These are phyloP conservation scores for Myopa testacea DNA, from an alignment of 2,888 invertebrate species.

Conservation along the genomic window DNA sequence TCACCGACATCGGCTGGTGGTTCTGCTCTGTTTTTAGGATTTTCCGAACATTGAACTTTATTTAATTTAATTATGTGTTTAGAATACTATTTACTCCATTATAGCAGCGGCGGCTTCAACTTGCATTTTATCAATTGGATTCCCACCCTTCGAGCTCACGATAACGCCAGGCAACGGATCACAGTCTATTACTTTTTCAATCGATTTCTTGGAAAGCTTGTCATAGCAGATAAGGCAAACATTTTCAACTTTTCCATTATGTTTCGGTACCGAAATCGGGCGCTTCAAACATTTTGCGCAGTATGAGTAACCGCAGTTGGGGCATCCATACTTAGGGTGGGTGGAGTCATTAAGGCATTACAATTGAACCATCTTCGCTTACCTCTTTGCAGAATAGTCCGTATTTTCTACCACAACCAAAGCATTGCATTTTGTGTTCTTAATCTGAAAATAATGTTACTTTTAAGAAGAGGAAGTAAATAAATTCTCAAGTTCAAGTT, in stretches of 20 bases:
- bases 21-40: slow-evolving; percentile 51
- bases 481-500: too few relatives aligned
- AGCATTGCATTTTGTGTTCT: slow-evolving; percentile 74
- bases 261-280: slow-evolving; percentile 76
- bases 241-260: slow-evolving; percentile 73
- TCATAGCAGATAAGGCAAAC: slow-evolving; percentile 73
- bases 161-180: slow-evolving; percentile 70
- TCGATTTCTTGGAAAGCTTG: slow-evolving; percentile 58
- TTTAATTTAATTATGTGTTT: neutral
- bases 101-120: slow-evolving; percentile 49
- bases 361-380: slow-evolving; percentile 49
- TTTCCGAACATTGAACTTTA: neutral
- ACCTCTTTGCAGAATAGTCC: slow-evolving; percentile 81
- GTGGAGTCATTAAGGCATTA: neutral
- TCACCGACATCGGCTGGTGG: slow-evolving; percentile 56
- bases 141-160: slow-evolving; percentile 45
- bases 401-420: slow-evolving; percentile 78
- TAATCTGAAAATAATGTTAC: too few relatives aligned
- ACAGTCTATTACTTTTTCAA: slow-evolving; percentile 55
- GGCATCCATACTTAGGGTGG: slow-evolving; percentile 79
- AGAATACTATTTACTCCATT: slow-evolving; percentile 47
- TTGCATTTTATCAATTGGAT: slow-evolving; percentile 31
- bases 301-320: slow-evolving; percentile 85
- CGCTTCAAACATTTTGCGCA: slow-evolving; percentile 84
- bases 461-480: too few relatives aligned